Percentiles rank a stretch among this genome's conserved stretches.
These are phyloP conservation scores for Tenebrio molitor DNA, from an alignment of 1,140 invertebrate genomes.

Conservation along the genomic window DNA sequence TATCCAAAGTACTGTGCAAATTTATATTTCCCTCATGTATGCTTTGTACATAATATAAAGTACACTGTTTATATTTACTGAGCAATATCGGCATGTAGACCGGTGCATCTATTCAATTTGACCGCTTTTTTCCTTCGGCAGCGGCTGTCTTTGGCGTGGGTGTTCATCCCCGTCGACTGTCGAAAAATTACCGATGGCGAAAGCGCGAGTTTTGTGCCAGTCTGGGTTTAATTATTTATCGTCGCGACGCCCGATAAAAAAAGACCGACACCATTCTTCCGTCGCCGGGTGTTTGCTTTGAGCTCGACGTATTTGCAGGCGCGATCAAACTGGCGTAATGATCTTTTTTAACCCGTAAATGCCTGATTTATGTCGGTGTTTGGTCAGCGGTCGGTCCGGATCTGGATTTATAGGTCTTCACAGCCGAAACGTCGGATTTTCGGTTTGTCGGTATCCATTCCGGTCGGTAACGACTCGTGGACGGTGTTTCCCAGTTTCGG, in stretches of 20 bases:
- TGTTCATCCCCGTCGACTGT: background rate
- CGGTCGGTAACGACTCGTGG: no score
- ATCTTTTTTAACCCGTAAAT: constrained; percentile 30
- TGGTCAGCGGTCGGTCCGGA: background rate
- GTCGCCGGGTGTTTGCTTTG: constrained; percentile 27
- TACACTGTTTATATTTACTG: constrained; percentile 63
- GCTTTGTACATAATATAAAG: constrained; percentile 63
- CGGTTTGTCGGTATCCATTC: no score
- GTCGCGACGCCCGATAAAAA: constrained; percentile 16
- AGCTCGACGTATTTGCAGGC: constrained; percentile 39
- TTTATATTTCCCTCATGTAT: constrained; percentile 60
- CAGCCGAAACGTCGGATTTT: background rate
- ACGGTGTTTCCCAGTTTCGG: no score
- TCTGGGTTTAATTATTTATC: constrained; percentile 20
- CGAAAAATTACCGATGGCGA: constrained; percentile 20
- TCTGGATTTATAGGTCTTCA: constrained; percentile 15
- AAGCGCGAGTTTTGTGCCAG: background rate
- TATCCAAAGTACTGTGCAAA: constrained; percentile 56
- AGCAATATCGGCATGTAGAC: constrained; percentile 62
- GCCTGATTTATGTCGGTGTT: constrained; percentile 27
- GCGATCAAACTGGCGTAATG: constrained; percentile 30
- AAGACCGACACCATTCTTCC: constrained; percentile 26
- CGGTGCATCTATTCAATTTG: constrained; percentile 60
- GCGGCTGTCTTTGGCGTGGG: background rate
- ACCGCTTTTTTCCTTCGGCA: constrained; percentile 48